Conservation (phyloP, 2,797 vertebrate species). For the Lepus oiostolus region DNA sequence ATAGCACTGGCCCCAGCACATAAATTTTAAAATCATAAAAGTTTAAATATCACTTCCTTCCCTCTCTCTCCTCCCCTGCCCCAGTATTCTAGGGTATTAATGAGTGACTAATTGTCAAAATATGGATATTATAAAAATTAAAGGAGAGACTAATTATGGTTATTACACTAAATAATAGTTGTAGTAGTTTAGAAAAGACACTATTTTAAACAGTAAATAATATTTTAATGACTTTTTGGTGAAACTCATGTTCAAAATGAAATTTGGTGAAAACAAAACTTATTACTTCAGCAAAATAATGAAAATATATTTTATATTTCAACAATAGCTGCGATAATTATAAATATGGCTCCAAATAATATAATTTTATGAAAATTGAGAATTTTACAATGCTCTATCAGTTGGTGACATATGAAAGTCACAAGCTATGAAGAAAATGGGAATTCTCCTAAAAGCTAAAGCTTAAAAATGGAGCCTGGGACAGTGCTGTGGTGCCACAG, state of each 20-base stretch:
- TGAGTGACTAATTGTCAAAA: background rate
- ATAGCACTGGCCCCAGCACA: too few species aligned
- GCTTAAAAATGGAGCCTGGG: background rate
- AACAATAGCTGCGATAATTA: background rate
- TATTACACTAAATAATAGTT: background rate
- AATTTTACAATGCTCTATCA: background rate
- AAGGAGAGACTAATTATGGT: background rate
- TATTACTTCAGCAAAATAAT: background rate
- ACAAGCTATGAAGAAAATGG: background rate
- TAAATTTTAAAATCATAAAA: background rate
- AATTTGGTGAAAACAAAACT: background rate
- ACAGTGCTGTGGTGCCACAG: too few species aligned
- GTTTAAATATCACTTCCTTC: background rate
- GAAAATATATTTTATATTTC: constrained; percentile 6
- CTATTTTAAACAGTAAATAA: background rate
- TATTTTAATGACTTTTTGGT: constrained; percentile 26
- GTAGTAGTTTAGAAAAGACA: background rate
- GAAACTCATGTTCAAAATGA: constrained; percentile 11
- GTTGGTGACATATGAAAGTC: background rate
- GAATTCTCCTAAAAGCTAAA: background rate
- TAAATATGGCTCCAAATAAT: background rate
- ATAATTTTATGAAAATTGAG: background rate
- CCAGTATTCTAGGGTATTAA: background rate
- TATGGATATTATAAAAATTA: background rate
- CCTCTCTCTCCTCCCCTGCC: background rate